Evolutionary conservation across 2,113 vertebrate species (phyloP).

Genomic region (Oreocharis arfaki): DNA sequence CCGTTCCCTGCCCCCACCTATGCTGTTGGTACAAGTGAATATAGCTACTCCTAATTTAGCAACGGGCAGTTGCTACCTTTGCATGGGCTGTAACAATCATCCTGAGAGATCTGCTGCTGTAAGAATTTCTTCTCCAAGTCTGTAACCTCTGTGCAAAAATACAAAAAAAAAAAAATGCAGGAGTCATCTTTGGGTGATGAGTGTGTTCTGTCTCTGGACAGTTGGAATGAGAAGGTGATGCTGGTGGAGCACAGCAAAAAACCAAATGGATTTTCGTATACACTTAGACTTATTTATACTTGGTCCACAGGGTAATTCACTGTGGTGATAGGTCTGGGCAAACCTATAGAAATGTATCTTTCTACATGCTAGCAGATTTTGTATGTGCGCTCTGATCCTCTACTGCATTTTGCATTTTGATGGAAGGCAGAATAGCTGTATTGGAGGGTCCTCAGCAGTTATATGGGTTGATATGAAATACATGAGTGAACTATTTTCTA

Average conservation of each 20-base stretch:
- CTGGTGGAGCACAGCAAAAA: not conserved
- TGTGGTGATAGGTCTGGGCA: not conserved
- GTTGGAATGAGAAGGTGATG: not conserved
- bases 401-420: not conserved
- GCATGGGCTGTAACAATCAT: not conserved
- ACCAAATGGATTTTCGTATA: not conserved
- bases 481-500: not conserved
- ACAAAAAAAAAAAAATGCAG: not conserved
- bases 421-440: not conserved
- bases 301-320: not conserved
- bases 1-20: not conserved
- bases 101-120: not conserved
- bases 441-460: not conserved
- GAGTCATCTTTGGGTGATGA: not conserved
- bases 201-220: not conserved
- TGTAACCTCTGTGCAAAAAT: not conserved
- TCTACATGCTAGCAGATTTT: not conserved
- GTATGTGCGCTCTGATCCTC: not conserved
- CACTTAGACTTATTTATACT: not conserved
- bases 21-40: not conserved
- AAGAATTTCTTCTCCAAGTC: not conserved
- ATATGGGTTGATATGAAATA: not conserved
- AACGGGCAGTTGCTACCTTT: not conserved
- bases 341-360: not conserved
- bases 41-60: conserved; percentile 29